Conservation (phyloP, 2,797 vertebrate species). For the Coregonus suidteri region DNA sequence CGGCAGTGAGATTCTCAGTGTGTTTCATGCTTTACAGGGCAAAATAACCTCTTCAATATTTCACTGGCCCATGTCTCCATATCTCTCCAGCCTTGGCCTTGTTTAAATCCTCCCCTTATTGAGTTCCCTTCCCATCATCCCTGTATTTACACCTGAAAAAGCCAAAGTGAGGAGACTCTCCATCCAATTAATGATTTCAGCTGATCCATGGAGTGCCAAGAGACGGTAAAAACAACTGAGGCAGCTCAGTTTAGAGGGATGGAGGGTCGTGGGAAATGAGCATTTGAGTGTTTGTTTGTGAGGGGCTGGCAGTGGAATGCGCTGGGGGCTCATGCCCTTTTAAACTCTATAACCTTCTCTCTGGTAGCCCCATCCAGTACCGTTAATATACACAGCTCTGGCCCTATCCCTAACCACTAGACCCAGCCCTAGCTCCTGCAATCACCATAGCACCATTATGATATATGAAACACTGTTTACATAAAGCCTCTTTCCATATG, state of each 20-base stretch:
- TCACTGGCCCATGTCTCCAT: conserved; percentile 13
- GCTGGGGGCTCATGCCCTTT: neutral
- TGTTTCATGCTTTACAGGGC: no score
- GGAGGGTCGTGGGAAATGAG: neutral
- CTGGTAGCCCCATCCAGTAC: conserved; percentile 19
- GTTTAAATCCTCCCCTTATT: conserved; percentile 60
- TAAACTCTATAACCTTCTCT: conserved; percentile 11
- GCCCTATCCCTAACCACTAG: neutral
- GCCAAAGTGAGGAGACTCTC: conserved; percentile 37
- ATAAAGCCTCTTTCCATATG: conserved; percentile 51
- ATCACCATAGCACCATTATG: neutral
- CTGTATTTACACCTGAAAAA: conserved; percentile 60
- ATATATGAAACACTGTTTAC: conserved; percentile 53
- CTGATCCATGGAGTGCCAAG: no score
- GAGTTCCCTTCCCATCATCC: conserved; percentile 57
- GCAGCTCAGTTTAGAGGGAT: neutral
- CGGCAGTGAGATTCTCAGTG: no score
- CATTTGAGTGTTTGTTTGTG: neutral
- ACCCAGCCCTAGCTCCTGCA: neutral
- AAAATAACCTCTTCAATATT: conserved; percentile 7
- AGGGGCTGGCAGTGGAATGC: neutral
- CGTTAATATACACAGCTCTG: neutral
- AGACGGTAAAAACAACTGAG: conserved; percentile 41
- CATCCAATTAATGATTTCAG: conserved; percentile 35
- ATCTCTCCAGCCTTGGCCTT: conserved; percentile 1